Evolutionary conservation across 2,797 vertebrate species (phyloP).

Genomic region (Podarcis siculus): DNA sequence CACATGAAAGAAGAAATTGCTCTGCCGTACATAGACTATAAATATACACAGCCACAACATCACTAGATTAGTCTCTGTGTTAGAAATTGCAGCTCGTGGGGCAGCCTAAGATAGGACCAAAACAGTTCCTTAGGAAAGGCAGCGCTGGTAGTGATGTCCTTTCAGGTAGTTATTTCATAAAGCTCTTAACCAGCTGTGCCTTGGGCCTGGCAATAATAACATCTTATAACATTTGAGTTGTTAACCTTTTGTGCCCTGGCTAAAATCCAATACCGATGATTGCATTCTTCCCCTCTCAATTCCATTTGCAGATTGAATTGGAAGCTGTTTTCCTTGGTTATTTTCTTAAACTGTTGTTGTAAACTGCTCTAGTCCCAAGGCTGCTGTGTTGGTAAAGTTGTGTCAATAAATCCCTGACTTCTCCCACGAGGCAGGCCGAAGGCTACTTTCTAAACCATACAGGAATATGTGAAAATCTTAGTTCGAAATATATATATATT

Average conservation of each 20-base stretch:
- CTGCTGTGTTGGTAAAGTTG: neutral
- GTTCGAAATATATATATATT: neutral
- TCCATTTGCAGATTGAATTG: constrained; percentile 36
- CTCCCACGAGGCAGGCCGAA: neutral
- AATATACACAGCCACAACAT: neutral
- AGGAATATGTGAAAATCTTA: neutral
- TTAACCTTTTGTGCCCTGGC: constrained; percentile 15
- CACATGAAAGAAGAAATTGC: neutral
- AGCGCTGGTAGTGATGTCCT: neutral
- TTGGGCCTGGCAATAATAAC: constrained; percentile 17
- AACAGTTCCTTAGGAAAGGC: neutral
- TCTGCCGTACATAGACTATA: neutral
- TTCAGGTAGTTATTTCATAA: constrained; percentile 9
- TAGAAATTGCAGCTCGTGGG: neutral
- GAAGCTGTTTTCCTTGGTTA: constrained; percentile 13
- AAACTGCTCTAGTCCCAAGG: constrained; percentile 9
- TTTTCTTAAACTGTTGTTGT: constrained; percentile 27
- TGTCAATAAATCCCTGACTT: constrained; percentile 1
- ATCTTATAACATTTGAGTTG: constrained; percentile 26
- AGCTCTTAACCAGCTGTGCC: constrained; percentile 2
- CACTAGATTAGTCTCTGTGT: neutral
- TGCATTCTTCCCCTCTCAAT: constrained; percentile 23
- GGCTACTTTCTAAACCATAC: neutral
- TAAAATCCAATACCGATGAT: constrained; percentile 21
- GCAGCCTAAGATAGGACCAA: neutral